Conservation (phyloP, 2,113 vertebrate genomes). For the Platichthys stellatus region DNA sequence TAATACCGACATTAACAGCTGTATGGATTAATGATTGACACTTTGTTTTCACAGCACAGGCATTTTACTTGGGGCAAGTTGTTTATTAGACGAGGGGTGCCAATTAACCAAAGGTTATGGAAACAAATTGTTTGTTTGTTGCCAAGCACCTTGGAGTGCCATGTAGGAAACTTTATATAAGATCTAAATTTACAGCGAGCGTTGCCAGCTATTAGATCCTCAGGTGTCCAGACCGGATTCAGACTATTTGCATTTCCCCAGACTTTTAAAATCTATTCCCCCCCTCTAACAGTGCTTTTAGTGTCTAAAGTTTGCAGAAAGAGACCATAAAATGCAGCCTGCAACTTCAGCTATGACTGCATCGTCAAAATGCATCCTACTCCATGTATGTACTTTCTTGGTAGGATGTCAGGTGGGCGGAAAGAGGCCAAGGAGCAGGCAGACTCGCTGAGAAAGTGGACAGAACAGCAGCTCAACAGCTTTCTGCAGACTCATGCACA, state of each 20-base stretch:
- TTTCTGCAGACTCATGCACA: slow-evolving; percentile 67
- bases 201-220: background rate
- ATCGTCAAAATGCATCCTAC: background rate
- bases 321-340: background rate
- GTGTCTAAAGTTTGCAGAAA: background rate
- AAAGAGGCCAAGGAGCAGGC: slow-evolving; percentile 76
- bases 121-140: background rate
- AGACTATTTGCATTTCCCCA: background rate
- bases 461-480: slow-evolving; percentile 71
- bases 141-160: background rate
- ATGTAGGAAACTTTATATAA: background rate
- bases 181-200: background rate
- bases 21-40: background rate
- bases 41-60: background rate
- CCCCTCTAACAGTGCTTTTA: background rate
- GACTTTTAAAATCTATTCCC: background rate
- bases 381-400: background rate
- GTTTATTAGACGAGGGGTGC: background rate
- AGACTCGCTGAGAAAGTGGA: slow-evolving; percentile 77
- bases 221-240: background rate
- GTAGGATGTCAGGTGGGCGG: slow-evolving; percentile 70
- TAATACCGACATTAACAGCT: background rate
- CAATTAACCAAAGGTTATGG: background rate
- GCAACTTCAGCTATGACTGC: background rate
- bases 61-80: background rate